Percentiles rank a stretch among this genome's conserved stretches.
Conservation (phyloP, 2,888 invertebrate species). For the Ophion obscuratus region DNA sequence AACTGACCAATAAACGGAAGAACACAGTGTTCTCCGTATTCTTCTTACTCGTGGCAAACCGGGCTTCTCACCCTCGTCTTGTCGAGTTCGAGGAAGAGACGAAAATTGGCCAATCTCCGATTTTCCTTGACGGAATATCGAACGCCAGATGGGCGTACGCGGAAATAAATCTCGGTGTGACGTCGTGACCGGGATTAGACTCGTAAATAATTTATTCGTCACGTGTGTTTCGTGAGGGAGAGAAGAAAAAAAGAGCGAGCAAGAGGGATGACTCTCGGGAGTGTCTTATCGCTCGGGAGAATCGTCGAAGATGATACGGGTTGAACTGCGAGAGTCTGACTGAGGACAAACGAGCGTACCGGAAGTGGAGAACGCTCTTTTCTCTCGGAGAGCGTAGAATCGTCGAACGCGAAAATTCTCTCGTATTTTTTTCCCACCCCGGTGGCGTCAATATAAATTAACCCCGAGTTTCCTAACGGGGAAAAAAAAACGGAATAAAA, state of each 20-base stretch:
- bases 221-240: slow-evolving; percentile 39
- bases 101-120: slow-evolving; percentile 36
- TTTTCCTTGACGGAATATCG: slow-evolving; percentile 41
- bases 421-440: neutral
- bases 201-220: slow-evolving; percentile 55
- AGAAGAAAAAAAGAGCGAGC: slow-evolving; percentile 4
- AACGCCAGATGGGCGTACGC: slow-evolving; percentile 30
- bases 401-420: too few relatives aligned
- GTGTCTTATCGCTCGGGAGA: slow-evolving; percentile 43
- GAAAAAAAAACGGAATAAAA: neutral
- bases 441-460: too few relatives aligned
- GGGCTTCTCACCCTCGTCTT: neutral
- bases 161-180: slow-evolving; percentile 57
- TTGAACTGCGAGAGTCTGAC: neutral
- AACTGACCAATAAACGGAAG: too few relatives aligned
- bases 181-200: slow-evolving; percentile 57
- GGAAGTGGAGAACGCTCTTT: neutral
- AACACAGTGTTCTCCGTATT: too few relatives aligned
- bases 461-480: too few relatives aligned
- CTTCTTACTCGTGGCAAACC: too few relatives aligned
- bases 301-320: slow-evolving; percentile 43
- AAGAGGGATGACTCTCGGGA: slow-evolving; percentile 51
- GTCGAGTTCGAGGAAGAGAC: neutral
- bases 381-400: neutral
- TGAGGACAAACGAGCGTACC: neutral